A percentile compares a stretch with the other conserved stretches of the same genome.
These are phyloP conservation scores for Drosophila demipolita DNA, from an alignment of 2,888 invertebrate genomes.

Conservation along the genomic window DNA sequence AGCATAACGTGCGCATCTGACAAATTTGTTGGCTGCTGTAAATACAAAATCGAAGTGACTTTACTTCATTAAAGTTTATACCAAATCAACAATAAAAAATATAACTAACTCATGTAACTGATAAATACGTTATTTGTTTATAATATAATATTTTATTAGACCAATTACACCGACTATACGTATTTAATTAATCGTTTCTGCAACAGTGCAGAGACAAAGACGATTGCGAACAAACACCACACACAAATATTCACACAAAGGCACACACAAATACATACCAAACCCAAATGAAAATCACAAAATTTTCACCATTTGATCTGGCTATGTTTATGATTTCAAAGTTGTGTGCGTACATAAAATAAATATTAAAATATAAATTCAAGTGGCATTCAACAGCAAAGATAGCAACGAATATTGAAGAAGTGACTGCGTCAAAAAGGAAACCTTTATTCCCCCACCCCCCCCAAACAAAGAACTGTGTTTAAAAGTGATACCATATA, in stretches of 20 bases:
- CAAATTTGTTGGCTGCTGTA: slow-evolving; percentile 51
- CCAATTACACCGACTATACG: slow-evolving; percentile 7
- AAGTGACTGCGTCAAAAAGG: slow-evolving; percentile 18
- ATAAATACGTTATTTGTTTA: slow-evolving; percentile 13
- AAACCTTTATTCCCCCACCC: slow-evolving; percentile 1
- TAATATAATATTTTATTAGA: slow-evolving; percentile 4
- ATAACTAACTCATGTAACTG: not conserved
- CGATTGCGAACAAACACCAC: slow-evolving; percentile 40
- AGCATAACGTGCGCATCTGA: slow-evolving; percentile 66
- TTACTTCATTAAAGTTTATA: slow-evolving; percentile 24
- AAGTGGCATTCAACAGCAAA: slow-evolving; percentile 9
- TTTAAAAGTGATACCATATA: slow-evolving; percentile 33
- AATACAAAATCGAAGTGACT: slow-evolving; percentile 62
- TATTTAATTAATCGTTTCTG: slow-evolving; percentile 38
- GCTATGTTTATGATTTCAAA: slow-evolving; percentile 38
- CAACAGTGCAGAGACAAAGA: slow-evolving; percentile 41
- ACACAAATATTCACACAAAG: slow-evolving; percentile 25
- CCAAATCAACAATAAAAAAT: slow-evolving; percentile 23
- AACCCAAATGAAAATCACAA: slow-evolving; percentile 69
- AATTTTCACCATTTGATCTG: slow-evolving; percentile 53
- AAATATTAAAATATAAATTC: slow-evolving; percentile 14
- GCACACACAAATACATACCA: slow-evolving; percentile 26
- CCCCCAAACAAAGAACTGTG: slow-evolving; percentile 46
- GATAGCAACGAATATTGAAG: slow-evolving; percentile 10
- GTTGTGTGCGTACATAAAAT: not conserved